Base-by-base conservation (phyloP, 1,140 invertebrate species). In the Wasmannia auropunctata region DNA sequence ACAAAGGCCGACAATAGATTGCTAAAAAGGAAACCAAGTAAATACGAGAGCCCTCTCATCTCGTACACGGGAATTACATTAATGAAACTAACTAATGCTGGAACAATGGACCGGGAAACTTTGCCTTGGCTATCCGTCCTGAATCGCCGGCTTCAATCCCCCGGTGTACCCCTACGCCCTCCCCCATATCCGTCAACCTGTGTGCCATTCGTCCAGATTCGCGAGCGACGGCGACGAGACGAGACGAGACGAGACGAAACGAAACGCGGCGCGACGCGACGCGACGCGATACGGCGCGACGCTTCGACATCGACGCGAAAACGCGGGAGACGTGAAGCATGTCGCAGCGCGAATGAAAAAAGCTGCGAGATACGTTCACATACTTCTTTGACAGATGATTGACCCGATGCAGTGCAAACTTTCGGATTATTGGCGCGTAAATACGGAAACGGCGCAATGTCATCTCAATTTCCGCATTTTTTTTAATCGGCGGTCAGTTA, bases 21-120 rank as follows among this genome's bases (percentile, higher is more conserved):
- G 85, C 67, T 87, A 91, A 92, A 92, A 92, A 92, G 88, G 89
- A 92, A 92, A 90, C 86, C 91, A 90, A 93, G 88, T 92, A 93
- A 93, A 93, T 93, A 92, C 90, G 88, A 79, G 86, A 63, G 86
- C 54, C 69, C 90, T 76, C 90, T 86, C 85, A 84, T 91, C 87
- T 88, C 87, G 60, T 87, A 90, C 87, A 92, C 46, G 88, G 70
- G 89, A 91, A 92, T 93, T 91, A 91, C 90, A 92, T 92, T 93
- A 93, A 93, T 93, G 89, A 91, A 92, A 92, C 87, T 91, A 86
- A 88, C 77, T 89, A 91, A 91, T 91, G 69, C 87, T 81, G 86
- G 75, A 92, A 92, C 91, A 92, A 92, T 90, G 65, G 79, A 25
- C 37, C 56, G 85, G 31, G 83, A 80, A 81, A 88, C 81, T 84